A percentile compares a stretch with the other conserved stretches of the same genome.
These are phyloP conservation scores for Rhea americana DNA, from an alignment of 2,113 vertebrate genomes.

Conservation along the genomic window DNA sequence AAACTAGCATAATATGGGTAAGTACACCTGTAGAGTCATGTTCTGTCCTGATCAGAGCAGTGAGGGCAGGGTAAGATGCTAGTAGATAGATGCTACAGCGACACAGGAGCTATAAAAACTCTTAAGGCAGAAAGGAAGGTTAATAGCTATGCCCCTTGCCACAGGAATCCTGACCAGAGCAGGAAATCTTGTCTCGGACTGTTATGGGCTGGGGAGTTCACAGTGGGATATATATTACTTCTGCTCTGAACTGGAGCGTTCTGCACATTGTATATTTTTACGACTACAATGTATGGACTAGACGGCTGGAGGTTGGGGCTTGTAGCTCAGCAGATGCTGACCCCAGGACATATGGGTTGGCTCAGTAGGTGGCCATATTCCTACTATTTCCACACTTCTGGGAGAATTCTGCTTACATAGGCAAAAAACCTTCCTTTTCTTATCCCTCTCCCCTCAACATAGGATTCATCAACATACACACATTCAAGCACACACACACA, in stretches of 20 bases:
- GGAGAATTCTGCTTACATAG: constrained; percentile 22
- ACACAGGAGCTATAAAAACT: neutral
- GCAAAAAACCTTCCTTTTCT: constrained; percentile 1
- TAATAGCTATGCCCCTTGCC: neutral
- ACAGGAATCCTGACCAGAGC: constrained; percentile 7
- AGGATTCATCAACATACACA: neutral
- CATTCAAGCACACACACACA: neutral
- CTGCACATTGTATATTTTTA: constrained; percentile 6
- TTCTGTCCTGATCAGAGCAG: neutral
- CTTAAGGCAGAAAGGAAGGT: neutral
- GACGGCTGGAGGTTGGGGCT: neutral
- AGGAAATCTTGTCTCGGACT: constrained; percentile 23
- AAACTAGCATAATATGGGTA: neutral
- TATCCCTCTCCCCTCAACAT: neutral
- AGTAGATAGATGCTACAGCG: neutral
- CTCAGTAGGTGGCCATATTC: neutral
- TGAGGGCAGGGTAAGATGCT: neutral
- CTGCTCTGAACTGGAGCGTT: neutral
- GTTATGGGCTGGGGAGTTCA: neutral
- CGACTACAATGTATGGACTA: neutral
- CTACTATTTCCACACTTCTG: neutral
- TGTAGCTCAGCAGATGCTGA: constrained; percentile 2
- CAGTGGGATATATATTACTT: neutral
- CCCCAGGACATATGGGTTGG: neutral
- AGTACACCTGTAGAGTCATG: neutral